Conservation (phyloP, 2,113 vertebrate genomes). For the Oryzias curvinotus region DNA sequence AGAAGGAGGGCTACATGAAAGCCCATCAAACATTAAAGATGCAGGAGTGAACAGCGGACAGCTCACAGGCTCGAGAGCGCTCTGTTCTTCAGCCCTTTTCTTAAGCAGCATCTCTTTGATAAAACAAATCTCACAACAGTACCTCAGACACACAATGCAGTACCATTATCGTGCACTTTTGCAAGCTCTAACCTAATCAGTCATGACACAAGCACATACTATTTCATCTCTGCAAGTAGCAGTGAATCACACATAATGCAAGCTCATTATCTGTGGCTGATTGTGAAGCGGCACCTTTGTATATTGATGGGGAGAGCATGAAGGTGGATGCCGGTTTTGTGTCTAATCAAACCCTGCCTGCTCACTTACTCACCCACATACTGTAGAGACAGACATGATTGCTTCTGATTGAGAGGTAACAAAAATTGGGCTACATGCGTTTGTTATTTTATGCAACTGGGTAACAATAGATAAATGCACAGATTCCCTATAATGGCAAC, state of each 20-base stretch:
- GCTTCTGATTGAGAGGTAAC: slow-evolving; percentile 45
- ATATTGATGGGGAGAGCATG: slow-evolving; percentile 62
- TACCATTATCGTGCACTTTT: slow-evolving; percentile 57
- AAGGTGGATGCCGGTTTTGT: slow-evolving; percentile 44
- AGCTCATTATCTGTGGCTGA: slow-evolving; percentile 70
- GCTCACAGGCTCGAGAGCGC: slow-evolving; percentile 46
- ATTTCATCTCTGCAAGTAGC: slow-evolving; percentile 68
- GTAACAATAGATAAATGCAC: neutral
- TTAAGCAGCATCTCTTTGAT: slow-evolving; percentile 44
- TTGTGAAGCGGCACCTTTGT: slow-evolving; percentile 72
- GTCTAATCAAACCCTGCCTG: slow-evolving; percentile 48
- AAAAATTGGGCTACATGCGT: slow-evolving; percentile 33
- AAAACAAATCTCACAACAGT: slow-evolving; percentile 47
- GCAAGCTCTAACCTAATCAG: slow-evolving; percentile 68
- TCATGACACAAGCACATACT: slow-evolving; percentile 61
- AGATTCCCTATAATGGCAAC: neutral
- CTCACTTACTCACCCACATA: slow-evolving; percentile 49
- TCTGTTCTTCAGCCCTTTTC: slow-evolving; percentile 32
- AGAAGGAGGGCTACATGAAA: slow-evolving; percentile 48
- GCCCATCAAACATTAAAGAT: slow-evolving; percentile 59
- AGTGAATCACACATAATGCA: slow-evolving; percentile 60
- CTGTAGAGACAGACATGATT: slow-evolving; percentile 41
- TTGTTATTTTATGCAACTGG: slow-evolving; percentile 1
- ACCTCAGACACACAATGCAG: slow-evolving; percentile 55
- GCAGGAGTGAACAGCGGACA: slow-evolving; percentile 30